phyloP scores from a whole-genome alignment of 2,888 invertebrate genomes.

The Drosophila pseudotalamancana region DNA sequence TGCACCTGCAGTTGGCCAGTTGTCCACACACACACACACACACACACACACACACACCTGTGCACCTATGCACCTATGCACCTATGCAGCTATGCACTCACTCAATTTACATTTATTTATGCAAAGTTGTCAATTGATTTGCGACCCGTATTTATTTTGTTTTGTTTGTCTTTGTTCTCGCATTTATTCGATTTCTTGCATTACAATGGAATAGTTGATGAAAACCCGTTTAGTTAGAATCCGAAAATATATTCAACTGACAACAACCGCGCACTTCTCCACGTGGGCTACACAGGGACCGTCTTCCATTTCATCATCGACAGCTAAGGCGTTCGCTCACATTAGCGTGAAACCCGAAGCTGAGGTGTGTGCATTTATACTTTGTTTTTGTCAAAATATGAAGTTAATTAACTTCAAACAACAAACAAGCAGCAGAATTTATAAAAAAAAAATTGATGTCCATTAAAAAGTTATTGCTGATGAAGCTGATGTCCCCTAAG shows the following conservation, averaged over 20 bases:
- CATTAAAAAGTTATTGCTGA: no score
- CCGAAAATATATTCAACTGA: constrained; percentile 18
- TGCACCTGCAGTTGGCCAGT: constrained; percentile 69
- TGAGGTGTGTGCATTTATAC: background rate
- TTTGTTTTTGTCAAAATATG: constrained; percentile 16
- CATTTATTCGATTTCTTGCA: constrained; percentile 42
- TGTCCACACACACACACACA: constrained; percentile 7
- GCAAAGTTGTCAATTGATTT: constrained; percentile 46
- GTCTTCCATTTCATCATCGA: constrained; percentile 38
- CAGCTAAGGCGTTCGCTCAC: constrained; percentile 6
- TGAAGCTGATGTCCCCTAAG: background rate
- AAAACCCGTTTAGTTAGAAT: constrained; percentile 56
- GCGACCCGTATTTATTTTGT: constrained; percentile 39
- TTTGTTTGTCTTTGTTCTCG: constrained; percentile 60
- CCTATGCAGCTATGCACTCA: background rate
- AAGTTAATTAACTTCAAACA: constrained; percentile 49
- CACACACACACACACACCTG: background rate
- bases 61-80: background rate
- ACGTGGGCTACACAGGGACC: background rate
- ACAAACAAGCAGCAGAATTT: constrained; percentile 45
- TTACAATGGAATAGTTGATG: constrained; percentile 59
- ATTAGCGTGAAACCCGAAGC: constrained; percentile 22
- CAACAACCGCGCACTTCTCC: constrained; percentile 29
- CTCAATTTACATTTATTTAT: constrained; percentile 44
- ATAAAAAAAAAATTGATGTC: no score